Conservation (phyloP, 1,140 invertebrate species). For the Trachymyrmex septentrionalis region DNA sequence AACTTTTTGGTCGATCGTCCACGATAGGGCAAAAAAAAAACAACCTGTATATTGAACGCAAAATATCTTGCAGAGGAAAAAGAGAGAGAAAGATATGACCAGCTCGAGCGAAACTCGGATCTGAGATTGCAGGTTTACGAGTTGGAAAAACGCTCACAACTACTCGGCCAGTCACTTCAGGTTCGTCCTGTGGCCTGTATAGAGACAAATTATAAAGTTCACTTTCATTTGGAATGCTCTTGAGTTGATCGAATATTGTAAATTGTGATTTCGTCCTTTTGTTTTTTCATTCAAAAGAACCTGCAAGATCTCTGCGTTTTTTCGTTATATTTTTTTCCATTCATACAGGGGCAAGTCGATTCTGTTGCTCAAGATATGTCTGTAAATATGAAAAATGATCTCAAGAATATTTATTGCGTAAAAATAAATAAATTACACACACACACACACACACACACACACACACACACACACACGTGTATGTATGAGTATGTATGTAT, state of each 20-base stretch:
- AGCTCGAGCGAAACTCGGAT: slow-evolving; percentile 86
- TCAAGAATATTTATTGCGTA: neutral
- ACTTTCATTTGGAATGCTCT: slow-evolving; percentile 81
- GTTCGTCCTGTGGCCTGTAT: slow-evolving; percentile 86
- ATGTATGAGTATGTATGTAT: no score
- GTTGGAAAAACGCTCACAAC: slow-evolving; percentile 87
- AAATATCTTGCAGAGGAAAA: slow-evolving; percentile 87
- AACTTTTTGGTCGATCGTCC: slow-evolving; percentile 80
- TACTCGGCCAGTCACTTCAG: slow-evolving; percentile 86
- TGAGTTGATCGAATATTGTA: slow-evolving; percentile 66
- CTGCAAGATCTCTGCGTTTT: slow-evolving; percentile 80
- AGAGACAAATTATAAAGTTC: slow-evolving; percentile 75
- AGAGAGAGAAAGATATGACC: slow-evolving; percentile 87
- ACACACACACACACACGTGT: no score
- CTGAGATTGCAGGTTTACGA: slow-evolving; percentile 87
- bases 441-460: no score
- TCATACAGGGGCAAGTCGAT: slow-evolving; percentile 52
- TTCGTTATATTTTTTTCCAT: slow-evolving; percentile 60
- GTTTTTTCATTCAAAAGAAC: slow-evolving; percentile 77
- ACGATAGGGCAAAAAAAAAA: slow-evolving; percentile 75
- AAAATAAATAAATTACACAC: no score
- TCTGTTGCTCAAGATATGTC: slow-evolving; percentile 9
- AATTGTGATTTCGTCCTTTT: slow-evolving; percentile 63
- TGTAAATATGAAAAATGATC: slow-evolving; percentile 19
- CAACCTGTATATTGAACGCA: slow-evolving; percentile 83